These are phyloP conservation scores for Mastomys natalensis DNA, from an alignment of 2,113 vertebrate species.

Conservation along the genomic window DNA sequence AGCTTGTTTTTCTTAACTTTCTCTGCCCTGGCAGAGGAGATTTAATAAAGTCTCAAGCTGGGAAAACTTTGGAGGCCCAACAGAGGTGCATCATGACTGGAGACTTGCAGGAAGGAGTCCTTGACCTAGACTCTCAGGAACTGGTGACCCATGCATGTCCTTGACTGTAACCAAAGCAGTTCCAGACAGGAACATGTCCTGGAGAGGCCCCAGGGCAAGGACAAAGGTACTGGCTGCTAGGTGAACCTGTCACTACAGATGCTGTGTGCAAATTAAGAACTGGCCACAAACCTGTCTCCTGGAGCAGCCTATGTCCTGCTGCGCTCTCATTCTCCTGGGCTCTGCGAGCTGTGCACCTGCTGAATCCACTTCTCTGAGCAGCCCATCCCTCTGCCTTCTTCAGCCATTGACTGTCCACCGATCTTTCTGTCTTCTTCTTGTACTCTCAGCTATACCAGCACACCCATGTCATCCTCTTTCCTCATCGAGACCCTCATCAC, in stretches of 20 bases:
- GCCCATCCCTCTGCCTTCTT: accelerated
- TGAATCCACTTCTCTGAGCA: not conserved
- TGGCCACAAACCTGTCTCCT: not conserved
- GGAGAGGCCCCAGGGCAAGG: not conserved
- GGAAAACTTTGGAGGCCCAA: not conserved
- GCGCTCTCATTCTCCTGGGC: accelerated
- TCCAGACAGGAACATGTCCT: not conserved
- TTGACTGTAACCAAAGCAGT: not conserved
- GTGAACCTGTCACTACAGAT: not conserved
- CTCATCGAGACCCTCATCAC: not conserved
- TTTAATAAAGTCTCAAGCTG: not conserved
- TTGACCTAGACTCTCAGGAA: not conserved
- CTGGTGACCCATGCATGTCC: not conserved
- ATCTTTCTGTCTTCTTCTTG: not conserved
- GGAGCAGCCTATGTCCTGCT: not conserved
- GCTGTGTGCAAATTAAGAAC: not conserved
- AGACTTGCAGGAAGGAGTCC: not conserved
- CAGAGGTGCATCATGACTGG: not conserved
- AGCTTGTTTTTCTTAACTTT: not conserved
- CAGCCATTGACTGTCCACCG: not conserved
- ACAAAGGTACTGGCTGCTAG: not conserved
- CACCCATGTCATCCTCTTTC: not conserved
- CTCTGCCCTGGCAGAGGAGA: not conserved
- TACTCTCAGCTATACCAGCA: not conserved
- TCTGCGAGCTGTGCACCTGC: not conserved